Evolutionary conservation across 1,140 invertebrate species (phyloP).

Genomic region (Penaeus japonicus): DNA sequence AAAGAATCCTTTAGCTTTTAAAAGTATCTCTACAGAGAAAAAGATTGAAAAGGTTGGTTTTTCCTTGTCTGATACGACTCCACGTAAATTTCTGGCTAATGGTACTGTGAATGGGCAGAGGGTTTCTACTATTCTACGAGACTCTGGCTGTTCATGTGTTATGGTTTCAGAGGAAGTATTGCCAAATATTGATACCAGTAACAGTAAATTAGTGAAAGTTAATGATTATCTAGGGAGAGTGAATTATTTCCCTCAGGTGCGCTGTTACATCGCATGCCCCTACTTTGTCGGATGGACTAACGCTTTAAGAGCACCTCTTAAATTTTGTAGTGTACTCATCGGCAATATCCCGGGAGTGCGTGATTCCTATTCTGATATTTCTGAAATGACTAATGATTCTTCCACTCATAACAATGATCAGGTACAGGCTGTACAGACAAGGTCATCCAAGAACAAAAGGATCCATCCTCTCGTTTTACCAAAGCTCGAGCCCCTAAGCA

Average conservation of each 20-base stretch:
- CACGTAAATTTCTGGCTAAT: too few species aligned
- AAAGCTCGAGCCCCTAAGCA: too few species aligned
- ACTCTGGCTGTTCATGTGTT: conserved; percentile 25
- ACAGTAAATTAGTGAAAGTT: background rate
- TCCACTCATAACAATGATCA: too few species aligned
- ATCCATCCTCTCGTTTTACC: too few species aligned
- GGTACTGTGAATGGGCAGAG: conserved; percentile 16
- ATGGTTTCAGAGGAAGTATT: conserved; percentile 23
- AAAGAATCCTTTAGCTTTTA: background rate
- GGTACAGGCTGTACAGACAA: too few species aligned
- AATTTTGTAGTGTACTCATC: conserved; percentile 17
- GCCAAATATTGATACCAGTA: background rate
- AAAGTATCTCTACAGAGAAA: too few species aligned
- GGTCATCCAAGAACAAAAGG: too few species aligned
- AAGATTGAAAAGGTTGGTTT: too few species aligned
- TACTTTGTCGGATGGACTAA: conserved; percentile 27
- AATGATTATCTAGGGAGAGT: conserved; percentile 16
- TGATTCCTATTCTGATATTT: too few species aligned
- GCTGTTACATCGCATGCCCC: conserved; percentile 10
- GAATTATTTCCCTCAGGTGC: conserved; percentile 12
- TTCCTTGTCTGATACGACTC: background rate
- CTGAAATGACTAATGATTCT: too few species aligned
- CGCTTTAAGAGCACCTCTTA: conserved; percentile 15
- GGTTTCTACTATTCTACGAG: conserved; percentile 15
- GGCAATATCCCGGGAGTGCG: conserved; percentile 4